Evolutionary conservation across 2,888 invertebrate genomes (phyloP).

Genomic region (Drosophila prolongata): DNA sequence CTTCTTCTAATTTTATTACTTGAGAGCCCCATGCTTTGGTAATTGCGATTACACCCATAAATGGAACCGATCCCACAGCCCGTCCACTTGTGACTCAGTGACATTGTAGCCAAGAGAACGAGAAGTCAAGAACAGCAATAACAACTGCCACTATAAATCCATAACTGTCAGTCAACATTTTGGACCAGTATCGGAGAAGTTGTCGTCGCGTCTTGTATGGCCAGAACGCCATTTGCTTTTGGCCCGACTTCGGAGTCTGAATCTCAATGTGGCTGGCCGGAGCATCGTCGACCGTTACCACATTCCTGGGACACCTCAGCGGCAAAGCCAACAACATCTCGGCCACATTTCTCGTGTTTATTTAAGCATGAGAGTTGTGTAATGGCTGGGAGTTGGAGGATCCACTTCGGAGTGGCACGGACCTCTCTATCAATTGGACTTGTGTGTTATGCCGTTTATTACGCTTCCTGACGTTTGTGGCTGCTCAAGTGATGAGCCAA

Average conservation of each 20-base stretch:
- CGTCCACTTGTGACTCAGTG: conserved; percentile 64
- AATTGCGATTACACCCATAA: conserved; percentile 69
- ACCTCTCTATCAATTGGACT: conserved; percentile 22
- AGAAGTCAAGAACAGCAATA: conserved; percentile 13
- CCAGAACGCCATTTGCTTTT: conserved; percentile 68
- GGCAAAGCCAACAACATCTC: conserved; percentile 40
- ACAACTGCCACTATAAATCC: conserved; percentile 76
- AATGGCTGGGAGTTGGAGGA: conserved; percentile 34
- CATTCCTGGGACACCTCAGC: conserved; percentile 69
- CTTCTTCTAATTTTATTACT: conserved; percentile 45
- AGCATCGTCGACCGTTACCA: conserved; percentile 61
- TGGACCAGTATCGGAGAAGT: conserved; percentile 72
- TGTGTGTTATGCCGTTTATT: conserved; percentile 50
- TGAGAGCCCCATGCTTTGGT: conserved; percentile 31
- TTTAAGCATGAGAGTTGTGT: conserved; percentile 59
- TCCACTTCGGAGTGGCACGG: background rate
- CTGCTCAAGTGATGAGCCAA: conserved; percentile 30
- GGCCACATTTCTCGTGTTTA: conserved; percentile 56
- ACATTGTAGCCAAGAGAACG: conserved; percentile 69
- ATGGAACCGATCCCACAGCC: conserved; percentile 51
- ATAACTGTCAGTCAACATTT: conserved; percentile 76
- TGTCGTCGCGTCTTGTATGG: conserved; percentile 56
- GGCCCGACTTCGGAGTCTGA: conserved; percentile 20
- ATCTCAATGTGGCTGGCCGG: conserved; percentile 1
- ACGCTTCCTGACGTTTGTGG: conserved; percentile 31